Base-by-base conservation (phyloP, 2,113 vertebrate species). In the Tursiops truncatus region DNA sequence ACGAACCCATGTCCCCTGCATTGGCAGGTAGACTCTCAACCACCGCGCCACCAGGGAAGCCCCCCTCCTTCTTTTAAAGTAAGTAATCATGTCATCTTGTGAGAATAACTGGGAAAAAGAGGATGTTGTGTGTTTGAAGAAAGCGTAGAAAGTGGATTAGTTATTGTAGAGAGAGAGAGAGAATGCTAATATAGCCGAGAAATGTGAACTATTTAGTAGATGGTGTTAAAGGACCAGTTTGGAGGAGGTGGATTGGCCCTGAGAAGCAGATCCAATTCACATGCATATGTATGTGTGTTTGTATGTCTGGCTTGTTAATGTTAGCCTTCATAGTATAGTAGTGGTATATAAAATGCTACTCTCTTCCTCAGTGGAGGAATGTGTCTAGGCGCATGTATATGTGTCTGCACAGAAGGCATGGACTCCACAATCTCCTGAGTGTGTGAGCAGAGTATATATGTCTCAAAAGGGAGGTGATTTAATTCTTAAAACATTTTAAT, bases 251-350 rank as follows among this genome's bases (percentile, higher is more conserved):
- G 12, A n/a, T 38, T 71, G 65, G 6, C n/a, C 70, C 41, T 6
- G 70, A 74, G 81, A 88, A 81, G 7, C 44, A 91, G 67, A 68
- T 70, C 74, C 47, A 33, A 0, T 44, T 31, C 23, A 3, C 50
- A 70, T 10, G 1, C 31, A 1, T 36, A 14, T 6, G 6, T 58
- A 8, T 2, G 5, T 10, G 8, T 21, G 20, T 56, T 20, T n/a
- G 80, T 44, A 44, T 6, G 12, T 23, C 44, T 44, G 20, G 26
- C 28, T 62, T 50, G 41, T 56, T 71, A 31, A 44, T 20, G 10
- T 44, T 41, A 53, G 36, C 58, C 50, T 80, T 76, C 31, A 1
- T 68, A 33, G n/a, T n/a, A 17, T 0, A 50, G 26, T 41, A 53
- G 53, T 53, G 15, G 15, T 53, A 53, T 53, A 53, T 53, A 6